A percentile compares a stretch with the other conserved stretches of the same genome.
phyloP scores from a whole-genome alignment of 2,113 vertebrate genomes.

The Erythrolamprus reginae region DNA sequence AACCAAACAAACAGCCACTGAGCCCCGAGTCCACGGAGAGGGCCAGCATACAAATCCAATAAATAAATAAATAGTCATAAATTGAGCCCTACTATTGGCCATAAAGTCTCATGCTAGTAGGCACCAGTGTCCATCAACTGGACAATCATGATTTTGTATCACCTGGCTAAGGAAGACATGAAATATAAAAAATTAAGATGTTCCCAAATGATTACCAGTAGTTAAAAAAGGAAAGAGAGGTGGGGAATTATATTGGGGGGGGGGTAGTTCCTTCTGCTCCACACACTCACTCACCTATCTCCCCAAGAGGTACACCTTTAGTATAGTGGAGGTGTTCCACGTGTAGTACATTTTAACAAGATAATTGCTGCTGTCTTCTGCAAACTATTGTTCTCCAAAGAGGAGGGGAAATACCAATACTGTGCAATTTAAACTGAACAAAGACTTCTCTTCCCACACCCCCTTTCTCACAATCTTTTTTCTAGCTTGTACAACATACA shows the following conservation, averaged over 20 bases:
- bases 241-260: neutral
- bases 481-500: neutral
- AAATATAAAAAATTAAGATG: neutral
- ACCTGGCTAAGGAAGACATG: neutral
- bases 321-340: neutral
- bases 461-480: neutral
- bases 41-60: no score
- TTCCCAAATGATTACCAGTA: neutral
- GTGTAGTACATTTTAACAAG: slow-evolving; percentile 2
- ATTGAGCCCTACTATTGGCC: neutral
- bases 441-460: neutral
- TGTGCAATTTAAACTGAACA: neutral
- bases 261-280: neutral
- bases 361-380: slow-evolving; percentile 26
- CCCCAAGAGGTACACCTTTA: neutral
- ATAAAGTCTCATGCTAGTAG: neutral
- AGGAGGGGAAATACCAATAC: neutral
- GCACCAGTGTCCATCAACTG: neutral
- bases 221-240: neutral
- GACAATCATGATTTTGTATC: no score
- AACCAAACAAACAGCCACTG: no score
- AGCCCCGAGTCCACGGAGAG: no score
- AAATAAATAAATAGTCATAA: neutral
- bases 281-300: neutral
- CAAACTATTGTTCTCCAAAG: neutral